Percentiles rank a stretch among this genome's conserved stretches.
Conservation (phyloP, 2,113 vertebrate species). For the Phyllostomus discolor region DNA sequence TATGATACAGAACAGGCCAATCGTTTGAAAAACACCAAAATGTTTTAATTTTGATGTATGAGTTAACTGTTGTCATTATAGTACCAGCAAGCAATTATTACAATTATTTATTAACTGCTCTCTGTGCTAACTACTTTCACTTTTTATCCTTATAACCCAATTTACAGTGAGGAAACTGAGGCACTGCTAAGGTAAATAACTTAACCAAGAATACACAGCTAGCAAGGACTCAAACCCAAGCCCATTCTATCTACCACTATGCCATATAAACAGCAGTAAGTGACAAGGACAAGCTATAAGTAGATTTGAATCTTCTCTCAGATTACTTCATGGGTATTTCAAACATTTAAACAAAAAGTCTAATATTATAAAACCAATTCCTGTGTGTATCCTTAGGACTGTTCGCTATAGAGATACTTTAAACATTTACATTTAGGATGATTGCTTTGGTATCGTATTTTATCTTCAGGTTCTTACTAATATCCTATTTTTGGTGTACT, state of each 20-base stretch:
- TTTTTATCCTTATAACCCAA: neutral
- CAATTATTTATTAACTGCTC: neutral
- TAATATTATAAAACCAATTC: neutral
- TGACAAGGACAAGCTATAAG: neutral
- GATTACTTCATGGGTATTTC: neutral
- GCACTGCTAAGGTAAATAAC: neutral
- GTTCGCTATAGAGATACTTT: neutral
- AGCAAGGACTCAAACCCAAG: neutral
- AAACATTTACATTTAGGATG: neutral
- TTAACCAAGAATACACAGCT: neutral
- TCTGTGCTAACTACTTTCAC: neutral
- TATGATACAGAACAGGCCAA: neutral
- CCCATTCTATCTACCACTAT: neutral
- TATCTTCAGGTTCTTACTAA: neutral
- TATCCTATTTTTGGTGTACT: neutral
- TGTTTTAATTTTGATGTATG: neutral
- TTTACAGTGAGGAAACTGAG: neutral
- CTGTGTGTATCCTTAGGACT: neutral
- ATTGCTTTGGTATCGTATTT: neutral
- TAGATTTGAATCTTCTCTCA: neutral
- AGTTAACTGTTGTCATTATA: neutral
- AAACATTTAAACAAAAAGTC: slow-evolving; percentile 19
- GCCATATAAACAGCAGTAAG: neutral
- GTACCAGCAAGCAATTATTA: neutral
- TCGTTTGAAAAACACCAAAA: neutral